Conservation (phyloP, 2,797 vertebrate species). For the Coreius guichenoti region DNA sequence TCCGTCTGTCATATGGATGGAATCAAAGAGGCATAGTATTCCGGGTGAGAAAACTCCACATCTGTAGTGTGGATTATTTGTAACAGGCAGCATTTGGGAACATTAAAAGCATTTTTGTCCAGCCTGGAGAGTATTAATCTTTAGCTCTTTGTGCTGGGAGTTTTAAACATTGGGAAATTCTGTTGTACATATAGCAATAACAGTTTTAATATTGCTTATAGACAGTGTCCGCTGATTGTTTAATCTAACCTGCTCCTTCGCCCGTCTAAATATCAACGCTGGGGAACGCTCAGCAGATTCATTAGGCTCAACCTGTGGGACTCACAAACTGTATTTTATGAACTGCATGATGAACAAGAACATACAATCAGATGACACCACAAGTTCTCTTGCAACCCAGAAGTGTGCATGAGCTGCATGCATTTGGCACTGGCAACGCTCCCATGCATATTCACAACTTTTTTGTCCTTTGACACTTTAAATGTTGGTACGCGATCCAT, state of each 20-base stretch:
- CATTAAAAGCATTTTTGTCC: conserved; percentile 2
- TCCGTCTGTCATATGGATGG: conserved; percentile 34
- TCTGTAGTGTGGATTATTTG: conserved; percentile 44
- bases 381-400: background rate
- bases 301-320: background rate
- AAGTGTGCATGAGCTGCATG: background rate
- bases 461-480: background rate
- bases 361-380: background rate
- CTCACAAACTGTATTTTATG: conserved; percentile 4
- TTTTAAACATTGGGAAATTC: conserved; percentile 4
- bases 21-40: conserved; percentile 44
- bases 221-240: conserved; percentile 39
- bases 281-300: conserved; percentile 1
- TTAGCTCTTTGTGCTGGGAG: background rate
- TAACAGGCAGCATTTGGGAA: conserved; percentile 19
- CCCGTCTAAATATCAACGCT: background rate
- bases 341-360: background rate
- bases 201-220: conserved; percentile 19
- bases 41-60: conserved; percentile 21
- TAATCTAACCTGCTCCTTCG: conserved; percentile 26
- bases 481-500: background rate
- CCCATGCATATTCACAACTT: background rate
- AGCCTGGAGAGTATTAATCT: background rate
- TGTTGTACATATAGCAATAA: conserved; percentile 8
- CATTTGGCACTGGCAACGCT: background rate